phyloP scores from a whole-genome alignment of 2,113 vertebrate genomes.

The Centropristis striata region DNA sequence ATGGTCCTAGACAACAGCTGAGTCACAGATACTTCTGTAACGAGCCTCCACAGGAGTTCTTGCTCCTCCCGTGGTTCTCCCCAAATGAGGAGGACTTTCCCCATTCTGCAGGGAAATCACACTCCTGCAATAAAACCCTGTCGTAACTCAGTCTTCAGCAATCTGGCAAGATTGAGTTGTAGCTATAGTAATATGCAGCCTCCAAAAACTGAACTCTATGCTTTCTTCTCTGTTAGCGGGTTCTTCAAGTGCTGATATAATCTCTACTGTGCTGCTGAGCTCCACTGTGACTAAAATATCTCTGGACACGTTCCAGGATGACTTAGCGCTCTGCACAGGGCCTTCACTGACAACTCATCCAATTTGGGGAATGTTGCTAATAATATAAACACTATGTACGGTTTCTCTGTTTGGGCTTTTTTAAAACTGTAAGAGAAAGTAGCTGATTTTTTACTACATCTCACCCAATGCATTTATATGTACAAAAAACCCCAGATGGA shows the following conservation, averaged over 20 bases:
- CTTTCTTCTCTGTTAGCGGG: conserved; percentile 4
- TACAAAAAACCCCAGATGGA: neutral
- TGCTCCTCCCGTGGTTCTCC: neutral
- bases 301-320: conserved; percentile 53
- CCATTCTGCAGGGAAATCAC: conserved; percentile 30
- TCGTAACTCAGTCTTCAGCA: conserved; percentile 25
- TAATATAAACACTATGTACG: conserved; percentile 15
- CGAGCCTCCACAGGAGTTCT: neutral
- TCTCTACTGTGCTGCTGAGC: conserved; percentile 23
- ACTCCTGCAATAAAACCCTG: conserved; percentile 8
- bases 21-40: conserved; percentile 26
- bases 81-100: conserved; percentile 5
- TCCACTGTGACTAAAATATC: conserved; percentile 46
- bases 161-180: conserved; percentile 19
- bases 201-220: neutral
- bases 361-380: conserved; percentile 29
- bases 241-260: conserved; percentile 24
- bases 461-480: neutral
- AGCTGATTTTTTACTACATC: neutral
- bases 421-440: neutral
- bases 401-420: neutral
- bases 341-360: conserved; percentile 33
- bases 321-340: conserved; percentile 40
- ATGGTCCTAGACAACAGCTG: neutral
- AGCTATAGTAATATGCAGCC: conserved; percentile 3